Percentiles rank a stretch among this genome's conserved stretches.
phyloP scores from a whole-genome alignment of 2,797 vertebrate genomes.

The Ceyx erithaca region DNA sequence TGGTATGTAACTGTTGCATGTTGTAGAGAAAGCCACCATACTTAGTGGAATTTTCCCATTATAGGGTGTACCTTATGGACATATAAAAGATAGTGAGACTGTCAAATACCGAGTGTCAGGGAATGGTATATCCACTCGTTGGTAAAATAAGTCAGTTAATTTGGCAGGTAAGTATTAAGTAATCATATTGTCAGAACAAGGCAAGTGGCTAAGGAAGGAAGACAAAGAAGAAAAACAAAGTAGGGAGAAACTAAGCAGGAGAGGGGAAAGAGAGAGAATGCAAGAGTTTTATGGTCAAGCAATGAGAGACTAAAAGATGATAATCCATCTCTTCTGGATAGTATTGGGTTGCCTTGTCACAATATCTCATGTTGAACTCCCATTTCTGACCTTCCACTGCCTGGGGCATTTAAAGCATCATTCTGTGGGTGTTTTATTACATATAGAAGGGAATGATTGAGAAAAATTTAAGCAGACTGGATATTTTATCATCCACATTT shows the following conservation, averaged over 20 bases:
- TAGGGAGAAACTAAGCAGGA: constrained; percentile 59
- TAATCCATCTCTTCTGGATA: neutral
- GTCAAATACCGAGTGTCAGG: constrained; percentile 76
- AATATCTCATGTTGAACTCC: accelerated
- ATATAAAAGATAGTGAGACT: constrained; percentile 66
- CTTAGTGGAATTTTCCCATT: constrained; percentile 66
- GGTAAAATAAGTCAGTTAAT: constrained; percentile 86
- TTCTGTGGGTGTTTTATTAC: neutral
- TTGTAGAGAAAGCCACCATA: constrained; percentile 5
- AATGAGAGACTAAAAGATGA: neutral
- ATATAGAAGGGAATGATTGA: neutral
- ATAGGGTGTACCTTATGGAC: constrained; percentile 55
- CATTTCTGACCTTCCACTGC: neutral
- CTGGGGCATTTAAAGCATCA: neutral
- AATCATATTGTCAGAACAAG: constrained; percentile 80
- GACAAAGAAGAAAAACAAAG: constrained; percentile 72
- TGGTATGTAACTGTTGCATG: neutral
- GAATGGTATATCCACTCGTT: constrained; percentile 75
- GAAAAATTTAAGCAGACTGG: neutral
- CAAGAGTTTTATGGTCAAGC: accelerated
- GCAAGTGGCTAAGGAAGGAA: constrained; percentile 74
- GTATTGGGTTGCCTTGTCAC: neutral
- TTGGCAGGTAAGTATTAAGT: constrained; percentile 83
- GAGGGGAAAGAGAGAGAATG: constrained; percentile 11
- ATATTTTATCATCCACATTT: neutral